A percentile compares a stretch with the other conserved stretches of the same genome.
These are phyloP conservation scores for Ornithoptera priamus DNA, from an alignment of 2,888 invertebrate species.

Conservation along the genomic window DNA sequence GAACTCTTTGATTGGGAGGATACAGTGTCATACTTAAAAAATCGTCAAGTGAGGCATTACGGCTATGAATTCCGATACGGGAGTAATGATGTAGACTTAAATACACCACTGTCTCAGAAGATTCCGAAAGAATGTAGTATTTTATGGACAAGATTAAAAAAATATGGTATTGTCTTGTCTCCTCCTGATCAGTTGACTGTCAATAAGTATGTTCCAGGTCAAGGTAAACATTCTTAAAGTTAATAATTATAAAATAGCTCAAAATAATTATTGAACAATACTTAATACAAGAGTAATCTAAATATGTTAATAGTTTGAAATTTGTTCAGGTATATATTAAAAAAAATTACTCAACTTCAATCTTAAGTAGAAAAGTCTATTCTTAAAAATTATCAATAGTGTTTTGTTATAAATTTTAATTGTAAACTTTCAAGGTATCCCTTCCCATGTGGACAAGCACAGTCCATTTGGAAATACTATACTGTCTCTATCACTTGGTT, in stretches of 20 bases:
- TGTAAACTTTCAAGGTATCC: constrained; percentile 85
- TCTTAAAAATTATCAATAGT: no score
- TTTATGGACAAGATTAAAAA: constrained; percentile 81
- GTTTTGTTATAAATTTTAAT: not conserved
- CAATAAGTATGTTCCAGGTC: constrained; percentile 91
- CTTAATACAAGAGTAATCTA: no score
- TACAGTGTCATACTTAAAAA: constrained; percentile 81
- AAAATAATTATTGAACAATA: no score
- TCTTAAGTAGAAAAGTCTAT: no score
- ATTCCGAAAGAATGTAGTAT: constrained; percentile 86
- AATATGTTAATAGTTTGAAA: no score
- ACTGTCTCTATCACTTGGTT: constrained; percentile 90
- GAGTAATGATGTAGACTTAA: constrained; percentile 89
- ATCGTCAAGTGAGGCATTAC: constrained; percentile 92
- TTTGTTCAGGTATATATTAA: no score
- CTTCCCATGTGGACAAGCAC: constrained; percentile 96
- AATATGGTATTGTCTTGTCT: constrained; percentile 54
- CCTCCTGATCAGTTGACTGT: constrained; percentile 92
- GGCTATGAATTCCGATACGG: constrained; percentile 95
- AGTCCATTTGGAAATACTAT: constrained; percentile 95
- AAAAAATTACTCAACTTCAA: no score
- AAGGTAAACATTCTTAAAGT: constrained; percentile 75
- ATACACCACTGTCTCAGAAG: constrained; percentile 81
- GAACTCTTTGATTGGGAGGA: constrained; percentile 77
- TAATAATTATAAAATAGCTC: no score